Evolutionary conservation across 1,140 invertebrate species (phyloP).

Genomic region (Drosophila ficusphila): DNA sequence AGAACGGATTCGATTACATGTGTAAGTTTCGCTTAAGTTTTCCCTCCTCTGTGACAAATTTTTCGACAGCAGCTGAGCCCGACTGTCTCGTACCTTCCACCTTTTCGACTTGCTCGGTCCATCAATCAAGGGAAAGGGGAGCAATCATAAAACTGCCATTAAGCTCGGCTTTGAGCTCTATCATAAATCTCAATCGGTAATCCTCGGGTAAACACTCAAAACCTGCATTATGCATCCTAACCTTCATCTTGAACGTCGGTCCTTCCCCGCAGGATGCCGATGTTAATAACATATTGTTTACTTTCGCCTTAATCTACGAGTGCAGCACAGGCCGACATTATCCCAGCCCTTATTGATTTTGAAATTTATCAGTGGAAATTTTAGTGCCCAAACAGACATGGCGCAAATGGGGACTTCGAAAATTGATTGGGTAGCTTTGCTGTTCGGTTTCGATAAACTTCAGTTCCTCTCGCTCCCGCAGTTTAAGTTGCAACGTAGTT

Average conservation of each 20-base stretch:
- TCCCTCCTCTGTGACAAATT: slow-evolving; percentile 62
- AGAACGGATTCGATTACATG: slow-evolving; percentile 71
- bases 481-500: too few species aligned
- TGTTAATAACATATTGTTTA: slow-evolving; percentile 75
- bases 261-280: slow-evolving; percentile 5
- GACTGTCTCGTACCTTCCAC: slow-evolving; percentile 36
- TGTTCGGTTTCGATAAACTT: too few species aligned
- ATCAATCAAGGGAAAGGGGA: slow-evolving; percentile 59
- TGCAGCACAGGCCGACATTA: background rate
- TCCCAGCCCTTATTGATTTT: slow-evolving; percentile 43
- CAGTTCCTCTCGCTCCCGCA: slow-evolving; percentile 14
- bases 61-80: slow-evolving; percentile 74
- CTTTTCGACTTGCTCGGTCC: slow-evolving; percentile 24
- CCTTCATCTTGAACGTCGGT: background rate
- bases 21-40: slow-evolving; percentile 74
- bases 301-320: slow-evolving; percentile 47
- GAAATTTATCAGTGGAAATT: slow-evolving; percentile 67
- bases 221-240: slow-evolving; percentile 24
- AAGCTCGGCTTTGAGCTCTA: slow-evolving; percentile 54
- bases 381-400: slow-evolving; percentile 60
- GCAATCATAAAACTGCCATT: slow-evolving; percentile 78
- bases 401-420: slow-evolving; percentile 34
- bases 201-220: slow-evolving; percentile 44
- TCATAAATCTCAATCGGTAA: slow-evolving; percentile 70
- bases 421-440: too few species aligned